phyloP scores from a whole-genome alignment of 2,797 vertebrate species.

The Sus cebifrons region DNA sequence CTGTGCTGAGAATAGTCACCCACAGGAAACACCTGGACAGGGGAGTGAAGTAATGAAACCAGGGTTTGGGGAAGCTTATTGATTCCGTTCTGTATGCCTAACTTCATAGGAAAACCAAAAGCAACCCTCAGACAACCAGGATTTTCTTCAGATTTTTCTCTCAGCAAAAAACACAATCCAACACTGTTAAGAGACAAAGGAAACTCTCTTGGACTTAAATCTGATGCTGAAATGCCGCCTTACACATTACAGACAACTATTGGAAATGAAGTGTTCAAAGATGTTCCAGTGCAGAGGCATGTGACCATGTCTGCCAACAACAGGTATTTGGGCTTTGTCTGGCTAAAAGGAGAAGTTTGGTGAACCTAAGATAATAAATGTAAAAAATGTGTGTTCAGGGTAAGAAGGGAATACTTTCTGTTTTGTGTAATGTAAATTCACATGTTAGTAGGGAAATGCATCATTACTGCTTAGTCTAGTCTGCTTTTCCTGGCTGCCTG shows the following conservation, averaged over 20 bases:
- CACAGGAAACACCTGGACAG: background rate
- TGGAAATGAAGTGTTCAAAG: conserved; percentile 86
- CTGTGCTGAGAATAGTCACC: conserved; percentile 8
- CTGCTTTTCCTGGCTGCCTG: background rate
- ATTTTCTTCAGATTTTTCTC: conserved; percentile 85
- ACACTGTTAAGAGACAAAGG: conserved; percentile 79
- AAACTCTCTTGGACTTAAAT: conserved; percentile 69
- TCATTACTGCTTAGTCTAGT: background rate
- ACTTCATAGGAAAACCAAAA: conserved; percentile 92
- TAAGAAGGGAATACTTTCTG: conserved; percentile 15
- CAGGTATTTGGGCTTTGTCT: conserved; percentile 78
- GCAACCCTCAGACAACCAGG: conserved; percentile 94
- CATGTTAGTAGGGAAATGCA: background rate
- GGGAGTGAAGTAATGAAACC: background rate
- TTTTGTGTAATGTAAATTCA: background rate
- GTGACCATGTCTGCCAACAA: conserved; percentile 81
- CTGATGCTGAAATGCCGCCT: conserved; percentile 81
- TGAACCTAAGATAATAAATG: background rate
- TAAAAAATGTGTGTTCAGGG: background rate
- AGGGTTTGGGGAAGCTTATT: background rate
- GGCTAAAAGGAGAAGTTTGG: conserved; percentile 21
- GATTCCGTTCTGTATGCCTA: conserved; percentile 55
- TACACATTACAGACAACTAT: conserved; percentile 78
- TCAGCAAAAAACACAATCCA: conserved; percentile 77
- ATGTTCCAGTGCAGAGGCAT: conserved; percentile 87